Evolutionary conservation across 2,888 invertebrate species (phyloP).

Genomic region (Pocota personata): DNA sequence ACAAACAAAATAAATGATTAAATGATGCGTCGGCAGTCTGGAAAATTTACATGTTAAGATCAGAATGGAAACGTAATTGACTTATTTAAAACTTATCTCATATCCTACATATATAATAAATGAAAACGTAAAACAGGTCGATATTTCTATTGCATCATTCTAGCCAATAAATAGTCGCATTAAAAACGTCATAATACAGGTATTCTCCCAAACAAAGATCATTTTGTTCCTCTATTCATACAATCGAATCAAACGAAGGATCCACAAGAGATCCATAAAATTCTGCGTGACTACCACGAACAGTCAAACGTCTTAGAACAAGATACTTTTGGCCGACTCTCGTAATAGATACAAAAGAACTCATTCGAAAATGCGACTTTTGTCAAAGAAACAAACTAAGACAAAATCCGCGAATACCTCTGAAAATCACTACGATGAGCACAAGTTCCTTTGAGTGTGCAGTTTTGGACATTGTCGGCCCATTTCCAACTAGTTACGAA

Average conservation of each 20-base stretch:
- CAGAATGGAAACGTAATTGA: too few species aligned
- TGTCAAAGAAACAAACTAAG: slow-evolving; percentile 8
- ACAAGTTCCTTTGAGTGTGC: background rate
- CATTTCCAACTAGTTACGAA: too few species aligned
- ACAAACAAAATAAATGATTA: too few species aligned
- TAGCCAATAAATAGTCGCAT: background rate
- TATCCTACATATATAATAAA: too few species aligned
- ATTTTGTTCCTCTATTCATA: background rate
- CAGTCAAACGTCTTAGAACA: background rate
- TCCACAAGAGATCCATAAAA: background rate
- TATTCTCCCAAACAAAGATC: background rate
- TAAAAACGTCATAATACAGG: background rate
- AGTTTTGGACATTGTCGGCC: background rate
- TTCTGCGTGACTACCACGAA: background rate
- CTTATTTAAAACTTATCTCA: too few species aligned
- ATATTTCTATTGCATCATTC: background rate
- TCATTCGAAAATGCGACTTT: background rate
- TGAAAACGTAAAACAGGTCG: background rate
- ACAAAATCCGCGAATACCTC: background rate
- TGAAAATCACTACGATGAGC: slow-evolving; percentile 4
- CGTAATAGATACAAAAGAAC: background rate
- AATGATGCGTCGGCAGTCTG: too few species aligned
- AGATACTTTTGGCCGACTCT: background rate
- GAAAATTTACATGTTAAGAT: too few species aligned
- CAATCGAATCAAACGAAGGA: background rate